Conservation (phyloP, 2,888 invertebrate species). For the Subacronicta megacephala region DNA sequence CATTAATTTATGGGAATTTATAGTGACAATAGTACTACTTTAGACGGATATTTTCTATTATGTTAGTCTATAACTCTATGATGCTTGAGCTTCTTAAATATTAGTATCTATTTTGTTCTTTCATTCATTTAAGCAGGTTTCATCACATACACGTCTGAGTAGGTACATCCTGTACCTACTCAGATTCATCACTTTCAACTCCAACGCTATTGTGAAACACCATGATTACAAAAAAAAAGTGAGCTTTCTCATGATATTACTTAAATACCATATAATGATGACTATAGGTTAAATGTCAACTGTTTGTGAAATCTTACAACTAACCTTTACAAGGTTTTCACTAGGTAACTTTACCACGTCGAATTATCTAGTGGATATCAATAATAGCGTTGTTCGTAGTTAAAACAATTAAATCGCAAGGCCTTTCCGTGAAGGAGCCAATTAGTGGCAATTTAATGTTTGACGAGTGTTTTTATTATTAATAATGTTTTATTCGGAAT, state of each 20-base stretch:
- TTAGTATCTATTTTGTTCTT: no score
- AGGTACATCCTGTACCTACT: no score
- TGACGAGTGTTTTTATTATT: neutral
- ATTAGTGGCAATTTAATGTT: neutral
- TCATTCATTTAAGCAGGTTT: no score
- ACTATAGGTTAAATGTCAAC: conserved; percentile 27
- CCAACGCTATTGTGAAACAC: neutral
- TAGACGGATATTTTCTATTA: no score
- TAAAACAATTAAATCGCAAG: no score
- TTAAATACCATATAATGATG: conserved; percentile 18
- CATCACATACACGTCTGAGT: no score
- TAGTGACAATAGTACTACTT: no score
- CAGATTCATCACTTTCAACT: neutral
- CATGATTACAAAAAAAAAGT: neutral
- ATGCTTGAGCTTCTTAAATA: no score
- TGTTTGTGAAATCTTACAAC: conserved; percentile 12
- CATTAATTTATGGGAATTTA: no score
- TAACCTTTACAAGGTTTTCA: conserved; percentile 12
- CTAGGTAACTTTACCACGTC: conserved; percentile 4
- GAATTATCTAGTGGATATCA: neutral
- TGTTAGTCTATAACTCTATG: no score
- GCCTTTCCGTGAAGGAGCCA: neutral
- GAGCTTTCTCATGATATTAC: conserved; percentile 39
- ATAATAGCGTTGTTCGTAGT: neutral
- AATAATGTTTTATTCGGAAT: neutral